Evolutionary conservation across 2,113 vertebrate genomes (phyloP).

Genomic region (Platichthys stellatus): DNA sequence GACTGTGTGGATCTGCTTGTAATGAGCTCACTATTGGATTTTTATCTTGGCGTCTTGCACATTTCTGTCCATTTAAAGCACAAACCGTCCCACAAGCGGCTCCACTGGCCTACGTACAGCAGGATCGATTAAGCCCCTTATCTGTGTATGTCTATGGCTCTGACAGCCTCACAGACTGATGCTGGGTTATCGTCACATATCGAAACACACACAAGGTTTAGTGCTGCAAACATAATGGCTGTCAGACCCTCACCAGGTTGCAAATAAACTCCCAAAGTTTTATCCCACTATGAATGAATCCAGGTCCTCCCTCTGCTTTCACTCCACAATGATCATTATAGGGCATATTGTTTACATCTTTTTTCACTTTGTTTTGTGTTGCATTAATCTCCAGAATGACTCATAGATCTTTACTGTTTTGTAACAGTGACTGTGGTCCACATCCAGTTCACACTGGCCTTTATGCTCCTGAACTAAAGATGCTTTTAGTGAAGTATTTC

Average conservation of each 20-base stretch:
- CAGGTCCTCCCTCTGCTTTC: neutral
- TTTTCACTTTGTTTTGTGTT: neutral
- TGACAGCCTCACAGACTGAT: slow-evolving; percentile 10
- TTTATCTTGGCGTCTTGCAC: slow-evolving; percentile 67
- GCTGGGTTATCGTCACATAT: slow-evolving; percentile 7
- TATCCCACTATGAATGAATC: neutral
- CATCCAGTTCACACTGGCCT: neutral
- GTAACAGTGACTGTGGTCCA: neutral
- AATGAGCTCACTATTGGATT: slow-evolving; percentile 73
- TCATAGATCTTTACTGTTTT: neutral
- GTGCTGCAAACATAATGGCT: neutral
- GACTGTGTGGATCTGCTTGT: slow-evolving; percentile 58
- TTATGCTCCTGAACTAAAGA: slow-evolving; percentile 4
- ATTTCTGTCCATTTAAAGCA: slow-evolving; percentile 74
- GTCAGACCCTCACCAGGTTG: neutral
- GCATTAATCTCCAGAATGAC: neutral
- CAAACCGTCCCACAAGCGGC: slow-evolving; percentile 52
- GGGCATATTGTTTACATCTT: neutral
- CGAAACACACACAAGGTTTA: neutral
- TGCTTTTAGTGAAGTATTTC: slow-evolving; percentile 37
- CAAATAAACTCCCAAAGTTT: neutral
- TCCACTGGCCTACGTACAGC: slow-evolving; percentile 26
- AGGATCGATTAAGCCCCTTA: slow-evolving; percentile 61
- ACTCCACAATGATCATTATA: neutral
- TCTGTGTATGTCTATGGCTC: slow-evolving; percentile 37